Evolutionary conservation across 2,113 vertebrate genomes (phyloP).

Genomic region (Copsychus sechellarum): DNA sequence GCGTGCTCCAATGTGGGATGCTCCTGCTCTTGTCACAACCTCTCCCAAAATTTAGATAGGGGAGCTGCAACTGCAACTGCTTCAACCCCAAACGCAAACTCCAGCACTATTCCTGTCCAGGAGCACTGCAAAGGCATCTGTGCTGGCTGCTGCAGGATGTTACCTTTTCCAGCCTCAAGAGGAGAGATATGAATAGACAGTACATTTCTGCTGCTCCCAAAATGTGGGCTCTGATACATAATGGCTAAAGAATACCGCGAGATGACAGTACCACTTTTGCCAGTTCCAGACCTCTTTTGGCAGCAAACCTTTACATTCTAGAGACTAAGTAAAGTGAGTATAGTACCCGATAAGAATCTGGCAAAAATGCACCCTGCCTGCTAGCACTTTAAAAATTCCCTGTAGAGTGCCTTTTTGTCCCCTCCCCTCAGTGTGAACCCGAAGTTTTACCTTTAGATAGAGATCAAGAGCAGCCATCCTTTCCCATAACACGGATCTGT

Average conservation of each 20-base stretch:
- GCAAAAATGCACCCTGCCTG: not conserved
- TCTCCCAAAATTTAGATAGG: not conserved
- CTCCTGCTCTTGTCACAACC: not conserved
- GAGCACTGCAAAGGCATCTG: not conserved
- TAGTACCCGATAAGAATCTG: not conserved
- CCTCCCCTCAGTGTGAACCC: not conserved
- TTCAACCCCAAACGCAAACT: not conserved
- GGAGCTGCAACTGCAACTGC: not conserved
- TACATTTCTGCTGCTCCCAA: not conserved
- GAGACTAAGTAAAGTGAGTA: not conserved
- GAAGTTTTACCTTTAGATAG: not conserved
- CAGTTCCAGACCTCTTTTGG: not conserved
- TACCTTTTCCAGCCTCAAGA: not conserved
- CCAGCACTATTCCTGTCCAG: not conserved
- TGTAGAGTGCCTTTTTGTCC: not conserved
- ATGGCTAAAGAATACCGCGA: not conserved
- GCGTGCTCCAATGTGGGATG: not conserved
- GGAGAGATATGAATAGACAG: not conserved
- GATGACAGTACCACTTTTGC: not conserved
- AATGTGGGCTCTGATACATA: not conserved
- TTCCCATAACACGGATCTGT: not conserved
- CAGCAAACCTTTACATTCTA: not conserved
- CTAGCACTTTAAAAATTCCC: not conserved
- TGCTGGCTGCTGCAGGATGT: not conserved
- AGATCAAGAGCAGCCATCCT: not conserved